These are phyloP conservation scores for Bombyx huttoni DNA, from an alignment of 2,888 invertebrate species.

Conservation along the genomic window DNA sequence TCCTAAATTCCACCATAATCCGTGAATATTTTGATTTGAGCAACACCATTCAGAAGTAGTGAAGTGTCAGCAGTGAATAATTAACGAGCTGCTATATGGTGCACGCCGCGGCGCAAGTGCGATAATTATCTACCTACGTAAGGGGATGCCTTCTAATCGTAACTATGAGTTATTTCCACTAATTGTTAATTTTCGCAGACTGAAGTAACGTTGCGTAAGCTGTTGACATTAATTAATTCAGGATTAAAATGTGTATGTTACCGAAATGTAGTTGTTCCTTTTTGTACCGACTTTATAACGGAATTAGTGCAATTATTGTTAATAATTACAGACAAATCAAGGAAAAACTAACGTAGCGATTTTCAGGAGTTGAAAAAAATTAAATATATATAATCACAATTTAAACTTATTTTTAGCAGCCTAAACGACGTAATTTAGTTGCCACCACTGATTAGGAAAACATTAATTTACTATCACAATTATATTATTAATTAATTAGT, in stretches of 20 bases:
- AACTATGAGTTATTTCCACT: background rate
- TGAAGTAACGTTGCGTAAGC: background rate
- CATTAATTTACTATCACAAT: too few species aligned
- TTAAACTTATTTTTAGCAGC: too few species aligned
- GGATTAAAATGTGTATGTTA: background rate
- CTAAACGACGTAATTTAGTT: too few species aligned
- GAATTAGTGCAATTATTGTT: too few species aligned
- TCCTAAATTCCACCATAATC: background rate
- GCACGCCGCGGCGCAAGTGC: background rate
- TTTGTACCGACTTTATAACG: too few species aligned
- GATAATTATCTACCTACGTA: constrained; percentile 2
- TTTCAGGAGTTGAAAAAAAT: too few species aligned
- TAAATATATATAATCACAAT: too few species aligned
- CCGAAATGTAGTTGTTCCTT: too few species aligned
- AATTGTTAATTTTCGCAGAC: background rate
- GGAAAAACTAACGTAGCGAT: too few species aligned
- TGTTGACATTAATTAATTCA: background rate
- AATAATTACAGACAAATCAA: too few species aligned
- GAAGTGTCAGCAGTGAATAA: constrained; percentile 24
- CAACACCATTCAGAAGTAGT: constrained; percentile 13
- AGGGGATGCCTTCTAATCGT: constrained; percentile 1
- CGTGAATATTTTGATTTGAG: background rate
- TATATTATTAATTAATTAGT: too few species aligned
- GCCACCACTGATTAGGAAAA: too few species aligned
- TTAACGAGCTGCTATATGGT: constrained; percentile 16